Percentiles rank a stretch among this genome's conserved stretches.
phyloP scores from a whole-genome alignment of 2,113 vertebrate genomes.

The Epinephelus lanceolatus region DNA sequence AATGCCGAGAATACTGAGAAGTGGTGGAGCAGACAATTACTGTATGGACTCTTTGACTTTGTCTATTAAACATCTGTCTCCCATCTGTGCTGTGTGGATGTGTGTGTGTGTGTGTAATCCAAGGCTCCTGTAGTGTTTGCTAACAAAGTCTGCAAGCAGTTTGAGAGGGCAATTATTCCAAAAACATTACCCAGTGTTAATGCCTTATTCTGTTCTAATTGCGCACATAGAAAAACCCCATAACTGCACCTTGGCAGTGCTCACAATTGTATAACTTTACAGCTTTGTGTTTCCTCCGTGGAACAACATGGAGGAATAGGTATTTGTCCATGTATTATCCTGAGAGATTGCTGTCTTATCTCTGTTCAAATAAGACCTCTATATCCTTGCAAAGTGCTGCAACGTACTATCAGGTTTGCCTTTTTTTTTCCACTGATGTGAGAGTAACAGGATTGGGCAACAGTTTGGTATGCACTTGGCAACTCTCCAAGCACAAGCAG shows the following conservation, averaged over 20 bases:
- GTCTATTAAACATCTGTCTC: slow-evolving; percentile 79
- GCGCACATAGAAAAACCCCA: slow-evolving; percentile 62
- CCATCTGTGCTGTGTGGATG: slow-evolving; percentile 71
- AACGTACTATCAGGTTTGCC: slow-evolving; percentile 49
- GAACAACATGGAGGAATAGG: slow-evolving; percentile 13
- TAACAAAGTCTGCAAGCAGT: slow-evolving; percentile 73
- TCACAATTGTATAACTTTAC: slow-evolving; percentile 64
- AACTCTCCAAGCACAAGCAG: slow-evolving; percentile 12
- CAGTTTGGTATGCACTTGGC: slow-evolving; percentile 55
- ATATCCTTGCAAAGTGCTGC: slow-evolving; percentile 51
- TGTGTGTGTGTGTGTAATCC: slow-evolving; percentile 36
- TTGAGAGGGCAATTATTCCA: slow-evolving; percentile 71
- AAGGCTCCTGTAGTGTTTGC: slow-evolving; percentile 59
- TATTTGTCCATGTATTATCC: slow-evolving; percentile 44
- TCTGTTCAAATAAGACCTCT: slow-evolving; percentile 46
- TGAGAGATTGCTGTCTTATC: slow-evolving; percentile 31
- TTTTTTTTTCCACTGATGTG: slow-evolving; percentile 47
- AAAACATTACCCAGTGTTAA: slow-evolving; percentile 61
- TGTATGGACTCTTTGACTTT: slow-evolving; percentile 76
- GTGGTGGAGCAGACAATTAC: slow-evolving; percentile 70
- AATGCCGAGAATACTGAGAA: slow-evolving; percentile 68
- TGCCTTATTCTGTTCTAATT: slow-evolving; percentile 67
- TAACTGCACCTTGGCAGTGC: slow-evolving; percentile 48
- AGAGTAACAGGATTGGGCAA: slow-evolving; percentile 64
- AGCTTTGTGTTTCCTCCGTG: slow-evolving; percentile 49